Conservation (phyloP, 1,140 invertebrate genomes). For the Araneus ventricosus region DNA sequence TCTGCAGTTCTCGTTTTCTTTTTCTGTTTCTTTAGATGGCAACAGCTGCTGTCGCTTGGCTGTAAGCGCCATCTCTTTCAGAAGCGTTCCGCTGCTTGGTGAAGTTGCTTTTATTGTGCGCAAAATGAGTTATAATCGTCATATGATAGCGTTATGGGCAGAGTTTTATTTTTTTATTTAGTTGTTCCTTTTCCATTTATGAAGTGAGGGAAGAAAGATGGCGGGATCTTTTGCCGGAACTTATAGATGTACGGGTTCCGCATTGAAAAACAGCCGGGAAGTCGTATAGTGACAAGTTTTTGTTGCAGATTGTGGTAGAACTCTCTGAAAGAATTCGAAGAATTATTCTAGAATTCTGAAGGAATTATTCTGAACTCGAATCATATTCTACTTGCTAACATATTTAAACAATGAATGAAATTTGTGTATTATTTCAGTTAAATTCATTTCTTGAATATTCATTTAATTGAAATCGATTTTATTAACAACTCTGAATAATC, state of each 20-base stretch:
- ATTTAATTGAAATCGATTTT: too few relatives aligned
- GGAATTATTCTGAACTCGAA: too few relatives aligned
- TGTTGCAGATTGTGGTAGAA: background rate
- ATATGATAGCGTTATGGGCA: slow-evolving; percentile 36
- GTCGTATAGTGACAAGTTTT: background rate
- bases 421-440: too few relatives aligned
- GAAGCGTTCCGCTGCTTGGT: background rate
- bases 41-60: slow-evolving; percentile 60
- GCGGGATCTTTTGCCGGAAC: background rate
- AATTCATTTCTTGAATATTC: too few relatives aligned
- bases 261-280: background rate
- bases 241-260: background rate
- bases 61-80: slow-evolving; percentile 42
- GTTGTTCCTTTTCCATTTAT: background rate
- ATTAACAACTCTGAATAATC: too few relatives aligned
- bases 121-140: slow-evolving; percentile 58
- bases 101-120: slow-evolving; percentile 51
- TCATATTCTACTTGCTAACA: too few relatives aligned
- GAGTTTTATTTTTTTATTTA: slow-evolving; percentile 29
- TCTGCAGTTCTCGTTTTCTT: slow-evolving; percentile 64
- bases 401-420: too few relatives aligned
- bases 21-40: slow-evolving; percentile 57
- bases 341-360: too few relatives aligned
- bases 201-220: slow-evolving; percentile 14
- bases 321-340: background rate